phyloP scores from a whole-genome alignment of 2,888 invertebrate species.

The Diadromus collaris region DNA sequence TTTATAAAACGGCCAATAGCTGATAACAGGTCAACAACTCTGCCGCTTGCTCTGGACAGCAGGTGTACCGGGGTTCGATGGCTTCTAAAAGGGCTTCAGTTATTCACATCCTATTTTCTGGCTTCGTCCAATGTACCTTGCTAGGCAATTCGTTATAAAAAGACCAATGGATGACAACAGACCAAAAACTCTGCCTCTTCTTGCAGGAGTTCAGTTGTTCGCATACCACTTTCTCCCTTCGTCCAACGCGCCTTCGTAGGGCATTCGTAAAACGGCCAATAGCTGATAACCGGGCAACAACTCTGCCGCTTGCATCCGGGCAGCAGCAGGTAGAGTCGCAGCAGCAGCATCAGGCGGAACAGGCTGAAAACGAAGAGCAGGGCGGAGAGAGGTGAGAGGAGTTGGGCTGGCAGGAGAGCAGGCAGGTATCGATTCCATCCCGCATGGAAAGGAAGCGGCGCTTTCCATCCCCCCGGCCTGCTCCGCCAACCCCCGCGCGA shows the following conservation, averaged over 20 bases:
- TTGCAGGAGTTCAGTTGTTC: neutral
- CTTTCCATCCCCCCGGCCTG: conserved; percentile 46
- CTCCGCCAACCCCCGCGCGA: conserved; percentile 59
- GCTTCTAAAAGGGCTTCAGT: neutral
- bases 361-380: conserved; percentile 43
- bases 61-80: conserved; percentile 33
- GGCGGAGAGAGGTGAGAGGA: conserved; percentile 42
- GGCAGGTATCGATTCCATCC: conserved; percentile 77
- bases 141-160: neutral
- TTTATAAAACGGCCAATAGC: neutral
- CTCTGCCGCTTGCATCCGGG: neutral
- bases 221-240: neutral
- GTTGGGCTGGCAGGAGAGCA: conserved; percentile 72
- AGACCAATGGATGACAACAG: neutral
- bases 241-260: neutral
- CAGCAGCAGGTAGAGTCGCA: conserved; percentile 19
- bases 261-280: conserved; percentile 5
- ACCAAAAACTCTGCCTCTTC: neutral
- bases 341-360: conserved; percentile 40
- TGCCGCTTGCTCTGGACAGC: neutral
- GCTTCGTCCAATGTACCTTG: neutral
- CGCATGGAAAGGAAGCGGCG: conserved; percentile 68
- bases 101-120: conserved; percentile 5
- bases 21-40: neutral
- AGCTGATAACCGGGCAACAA: neutral